A percentile compares a stretch with the other conserved stretches of the same genome.
phyloP scores from a whole-genome alignment of 92 coral and sea anemone genomes.

The Isaurus tuberculatus region DNA sequence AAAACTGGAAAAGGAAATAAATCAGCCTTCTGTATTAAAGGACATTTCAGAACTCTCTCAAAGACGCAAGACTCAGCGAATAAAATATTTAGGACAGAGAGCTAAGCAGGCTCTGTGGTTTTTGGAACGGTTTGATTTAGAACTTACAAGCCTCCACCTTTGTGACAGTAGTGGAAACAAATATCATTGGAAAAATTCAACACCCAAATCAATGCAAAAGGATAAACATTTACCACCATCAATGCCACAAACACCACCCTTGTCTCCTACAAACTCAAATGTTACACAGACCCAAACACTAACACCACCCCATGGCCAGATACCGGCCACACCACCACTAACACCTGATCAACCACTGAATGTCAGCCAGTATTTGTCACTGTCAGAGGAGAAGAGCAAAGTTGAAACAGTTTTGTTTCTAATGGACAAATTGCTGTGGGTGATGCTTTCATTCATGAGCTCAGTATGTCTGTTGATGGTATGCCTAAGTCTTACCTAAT shows the following conservation, averaged over 20 bases:
- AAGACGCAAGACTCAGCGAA: not conserved
- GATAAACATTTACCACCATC: not conserved
- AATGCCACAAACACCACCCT: not conserved
- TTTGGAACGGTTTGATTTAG: not conserved
- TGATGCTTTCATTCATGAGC: not conserved
- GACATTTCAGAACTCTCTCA: slow-evolving; percentile 17
- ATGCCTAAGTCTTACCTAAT: not conserved
- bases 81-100: too few species aligned
- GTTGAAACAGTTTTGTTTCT: not conserved
- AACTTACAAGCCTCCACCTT: not conserved
- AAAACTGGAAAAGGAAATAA: slow-evolving; percentile 28
- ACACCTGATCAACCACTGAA: not conserved
- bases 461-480: not conserved
- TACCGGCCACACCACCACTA: not conserved
- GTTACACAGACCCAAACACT: not conserved
- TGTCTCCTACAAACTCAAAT: not conserved
- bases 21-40: slow-evolving; percentile 12
- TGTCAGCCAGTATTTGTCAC: not conserved
- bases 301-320: not conserved
- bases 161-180: not conserved
- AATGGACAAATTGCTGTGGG: not conserved
- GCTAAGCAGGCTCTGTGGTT: too few species aligned
- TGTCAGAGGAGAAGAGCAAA: slow-evolving; percentile 4
- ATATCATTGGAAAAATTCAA: not conserved
- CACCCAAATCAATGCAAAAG: not conserved